Conservation (phyloP, 2,113 vertebrate genomes). For the Campylomormyrus numenius region DNA sequence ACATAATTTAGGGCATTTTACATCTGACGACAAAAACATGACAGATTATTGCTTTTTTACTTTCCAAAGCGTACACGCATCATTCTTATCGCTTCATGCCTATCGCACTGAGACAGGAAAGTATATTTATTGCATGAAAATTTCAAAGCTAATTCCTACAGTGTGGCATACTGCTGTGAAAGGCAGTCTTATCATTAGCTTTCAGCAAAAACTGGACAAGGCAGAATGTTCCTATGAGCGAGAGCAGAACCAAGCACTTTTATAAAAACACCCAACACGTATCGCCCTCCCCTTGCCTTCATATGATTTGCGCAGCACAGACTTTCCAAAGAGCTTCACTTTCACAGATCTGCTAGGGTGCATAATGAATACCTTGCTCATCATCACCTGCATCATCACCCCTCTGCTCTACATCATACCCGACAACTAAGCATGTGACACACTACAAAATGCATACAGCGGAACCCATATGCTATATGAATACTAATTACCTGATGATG, state of each 20-base stretch:
- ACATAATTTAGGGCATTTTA: not conserved
- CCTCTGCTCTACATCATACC: not conserved
- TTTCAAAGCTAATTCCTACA: slow-evolving; percentile 1
- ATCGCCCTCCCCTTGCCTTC: not conserved
- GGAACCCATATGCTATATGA: not conserved
- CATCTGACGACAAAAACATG: not conserved
- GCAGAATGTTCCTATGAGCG: not conserved
- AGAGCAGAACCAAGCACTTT: not conserved
- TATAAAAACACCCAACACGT: not conserved
- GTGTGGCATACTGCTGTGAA: not conserved
- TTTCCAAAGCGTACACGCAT: not conserved
- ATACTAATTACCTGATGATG: not conserved
- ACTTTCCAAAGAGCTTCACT: not conserved
- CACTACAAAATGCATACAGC: not conserved
- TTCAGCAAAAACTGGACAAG: not conserved
- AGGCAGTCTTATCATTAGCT: not conserved
- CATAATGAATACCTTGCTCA: not conserved
- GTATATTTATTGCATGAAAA: not conserved
- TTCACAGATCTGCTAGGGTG: not conserved
- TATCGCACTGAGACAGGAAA: not conserved
- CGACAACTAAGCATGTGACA: not conserved
- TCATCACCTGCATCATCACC: not conserved
- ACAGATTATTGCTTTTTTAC: not conserved
- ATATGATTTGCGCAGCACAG: not conserved
- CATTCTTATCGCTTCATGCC: not conserved